Base-by-base conservation (phyloP, 2,113 vertebrate genomes). In the Saguinus midas region DNA sequence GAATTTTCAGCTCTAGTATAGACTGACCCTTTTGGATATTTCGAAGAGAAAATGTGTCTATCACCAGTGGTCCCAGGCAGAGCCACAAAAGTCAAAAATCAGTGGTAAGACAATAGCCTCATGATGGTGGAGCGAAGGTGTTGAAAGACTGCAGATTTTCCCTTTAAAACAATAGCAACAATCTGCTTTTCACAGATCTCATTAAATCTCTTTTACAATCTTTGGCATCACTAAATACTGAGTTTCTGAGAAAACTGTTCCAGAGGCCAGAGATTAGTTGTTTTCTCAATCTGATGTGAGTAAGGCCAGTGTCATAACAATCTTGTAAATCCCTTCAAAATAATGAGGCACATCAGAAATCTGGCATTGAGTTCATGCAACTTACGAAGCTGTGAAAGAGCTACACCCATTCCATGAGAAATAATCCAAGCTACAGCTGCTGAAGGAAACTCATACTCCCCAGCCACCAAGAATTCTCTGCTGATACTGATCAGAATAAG, bases 301-400 rank as follows among this genome's bases (percentile, higher is more conserved):
- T 37, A 6, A 5, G 16, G 6, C 12, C 40, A 25, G 21, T 87
- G 11, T 25, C 29, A 27, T 76, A 48, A 81, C 57, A 92, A 85
- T 96, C 32, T 66, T 73, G 5, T 20, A 79, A 91, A 45, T 1
- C 6, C 1, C 88, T 75, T 86, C 68, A 35, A n/a, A 50, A 96
- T 92, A 95, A 87, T 13, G 45, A 85, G 32, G 37, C 43, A 78
- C 27, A 72, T 92, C 43, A 85, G 64, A 95, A 96, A 94, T 20
- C 72, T 90, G 94, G 55, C 61, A 72, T 57, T 85, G 50, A 96
- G 35, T 91, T 48, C 50, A 84, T 52, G 1, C 12, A 68, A 61
- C 11, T 87, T 66, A 48, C 55, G 12, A 87, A 20, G 27, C 23
- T 87, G 6, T 70, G 40, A 79, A 80, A 23, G 32, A 90, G 29